Evolutionary conservation across 2,888 invertebrate genomes (phyloP), one percentile per base, ranked within the genome.

Genomic region (Drosophila neonasuta): DNA sequence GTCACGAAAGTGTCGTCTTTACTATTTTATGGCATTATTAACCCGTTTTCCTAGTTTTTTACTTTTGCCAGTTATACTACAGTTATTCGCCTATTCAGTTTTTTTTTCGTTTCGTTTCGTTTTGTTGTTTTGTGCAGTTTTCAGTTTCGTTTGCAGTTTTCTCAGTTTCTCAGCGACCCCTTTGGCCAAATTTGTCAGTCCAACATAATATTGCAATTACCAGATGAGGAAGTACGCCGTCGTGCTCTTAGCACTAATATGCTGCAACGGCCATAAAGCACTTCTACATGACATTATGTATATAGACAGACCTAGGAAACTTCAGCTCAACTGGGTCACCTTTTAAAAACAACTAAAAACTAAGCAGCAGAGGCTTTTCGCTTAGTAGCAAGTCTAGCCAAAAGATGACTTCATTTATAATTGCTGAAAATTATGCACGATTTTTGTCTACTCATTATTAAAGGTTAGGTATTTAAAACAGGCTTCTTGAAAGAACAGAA

Each of bases 1-100:
- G 82, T 83, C 86, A 83, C 82, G 82, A 83, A 77, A 86, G 87
- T 83, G 82, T 87, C 83, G 87, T 87, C 87, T 83, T 86, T 87
- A 77, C 66, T 69, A 46, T 78, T 74, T 82, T 82, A 87, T 83
- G 84, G 86, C 87, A 83, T 87, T 87, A 83, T 83, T 86, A 87
- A 83, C 83, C 87, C 84, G 83, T 83, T 83, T 83, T 83, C 82
- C 82, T 87, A 83, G 71, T 87, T 81, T 71, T 61, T 61, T 59
- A 63, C 55, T 79, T 44, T 51, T 60, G 62, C 34, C 46, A 61
- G 60, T 63, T 55, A 7, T 65, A 65, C 34, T 65, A 65, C 34
- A 42, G 24, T 49, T 59, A 63, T 73, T 64, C 65, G 70, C 60
- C 17, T 50, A 6, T 50, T 17, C 39, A 41, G 39, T 36, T n/a